Percentiles rank a stretch among this genome's conserved stretches.
Conservation (phyloP, 1,140 invertebrate species). For the Hylaeus volcanicus region DNA sequence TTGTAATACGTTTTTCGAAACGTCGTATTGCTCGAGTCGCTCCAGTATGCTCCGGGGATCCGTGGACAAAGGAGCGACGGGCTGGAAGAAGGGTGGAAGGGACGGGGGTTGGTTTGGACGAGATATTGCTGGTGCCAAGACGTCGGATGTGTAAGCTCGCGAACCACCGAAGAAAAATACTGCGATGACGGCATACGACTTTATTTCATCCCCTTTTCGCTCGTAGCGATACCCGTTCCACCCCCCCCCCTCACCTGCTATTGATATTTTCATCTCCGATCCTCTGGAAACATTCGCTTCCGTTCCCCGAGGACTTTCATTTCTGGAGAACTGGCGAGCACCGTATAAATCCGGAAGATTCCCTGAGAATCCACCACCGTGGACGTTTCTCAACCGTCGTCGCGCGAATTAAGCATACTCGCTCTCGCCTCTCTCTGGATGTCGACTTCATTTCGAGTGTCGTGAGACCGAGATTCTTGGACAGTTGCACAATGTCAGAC, state of each 20-base stretch:
- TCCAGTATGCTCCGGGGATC: constrained; percentile 28
- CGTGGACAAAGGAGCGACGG: constrained; percentile 47
- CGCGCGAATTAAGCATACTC: too few species aligned
- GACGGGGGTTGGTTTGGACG: constrained; percentile 32
- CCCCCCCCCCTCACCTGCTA: not conserved
- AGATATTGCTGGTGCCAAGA: constrained; percentile 60
- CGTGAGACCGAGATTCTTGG: too few species aligned
- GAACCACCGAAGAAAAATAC: constrained; percentile 49
- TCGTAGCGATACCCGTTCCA: constrained; percentile 20
- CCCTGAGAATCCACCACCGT: not conserved
- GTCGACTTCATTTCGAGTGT: not conserved
- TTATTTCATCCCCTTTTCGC: constrained; percentile 42
- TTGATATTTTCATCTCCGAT: constrained; percentile 42
- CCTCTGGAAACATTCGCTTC: constrained; percentile 20
- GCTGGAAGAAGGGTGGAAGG: not conserved
- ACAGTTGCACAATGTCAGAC: too few species aligned
- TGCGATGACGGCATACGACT: constrained; percentile 46
- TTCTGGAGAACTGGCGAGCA: not conserved
- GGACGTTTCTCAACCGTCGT: not conserved
- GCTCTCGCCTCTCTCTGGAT: too few species aligned
- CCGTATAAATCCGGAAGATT: constrained; percentile 8
- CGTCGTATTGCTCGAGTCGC: constrained; percentile 45
- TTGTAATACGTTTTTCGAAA: constrained; percentile 61
- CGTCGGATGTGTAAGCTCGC: constrained; percentile 50
- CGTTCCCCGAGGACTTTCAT: constrained; percentile 12